Conservation (phyloP, 2,113 vertebrate species). For the Orcinus orca region DNA sequence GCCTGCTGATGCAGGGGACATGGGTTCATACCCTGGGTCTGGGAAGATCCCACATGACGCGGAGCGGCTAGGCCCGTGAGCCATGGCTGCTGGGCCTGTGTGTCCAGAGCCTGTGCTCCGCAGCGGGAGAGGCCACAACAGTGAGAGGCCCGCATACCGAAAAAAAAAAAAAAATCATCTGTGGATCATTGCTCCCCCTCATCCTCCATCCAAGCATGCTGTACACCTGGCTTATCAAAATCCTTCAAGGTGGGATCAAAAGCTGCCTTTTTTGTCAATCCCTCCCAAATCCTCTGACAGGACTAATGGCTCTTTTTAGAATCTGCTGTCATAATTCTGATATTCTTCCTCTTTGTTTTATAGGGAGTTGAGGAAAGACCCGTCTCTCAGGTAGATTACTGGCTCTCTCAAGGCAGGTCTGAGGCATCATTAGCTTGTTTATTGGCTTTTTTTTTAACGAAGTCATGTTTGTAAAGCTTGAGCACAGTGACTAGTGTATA, state of each 20-base stretch:
- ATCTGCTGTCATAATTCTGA: neutral
- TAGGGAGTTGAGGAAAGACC: neutral
- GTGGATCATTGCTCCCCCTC: neutral
- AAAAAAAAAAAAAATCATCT: no score
- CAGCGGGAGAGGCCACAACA: no score
- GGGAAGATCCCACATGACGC: no score
- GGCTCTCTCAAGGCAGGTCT: neutral
- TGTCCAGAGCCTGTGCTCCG: no score
- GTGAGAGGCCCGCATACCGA: no score
- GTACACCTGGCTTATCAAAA: neutral
- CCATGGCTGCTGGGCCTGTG: no score
- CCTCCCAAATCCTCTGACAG: neutral
- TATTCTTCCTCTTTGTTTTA: neutral
- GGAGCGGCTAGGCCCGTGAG: no score
- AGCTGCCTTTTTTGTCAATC: neutral
- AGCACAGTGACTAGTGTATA: neutral
- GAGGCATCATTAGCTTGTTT: neutral
- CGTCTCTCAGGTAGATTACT: neutral
- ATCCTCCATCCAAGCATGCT: neutral
- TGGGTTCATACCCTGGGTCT: accelerated
- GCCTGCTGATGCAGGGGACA: no score
- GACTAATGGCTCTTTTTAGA: neutral
- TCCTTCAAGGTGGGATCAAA: neutral
- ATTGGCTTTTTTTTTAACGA: neutral
- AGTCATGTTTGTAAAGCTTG: neutral